Evolutionary conservation across 2,113 vertebrate species (phyloP), one percentile per base, ranked within the genome.

Genomic region (Acrocephalus kingi): DNA sequence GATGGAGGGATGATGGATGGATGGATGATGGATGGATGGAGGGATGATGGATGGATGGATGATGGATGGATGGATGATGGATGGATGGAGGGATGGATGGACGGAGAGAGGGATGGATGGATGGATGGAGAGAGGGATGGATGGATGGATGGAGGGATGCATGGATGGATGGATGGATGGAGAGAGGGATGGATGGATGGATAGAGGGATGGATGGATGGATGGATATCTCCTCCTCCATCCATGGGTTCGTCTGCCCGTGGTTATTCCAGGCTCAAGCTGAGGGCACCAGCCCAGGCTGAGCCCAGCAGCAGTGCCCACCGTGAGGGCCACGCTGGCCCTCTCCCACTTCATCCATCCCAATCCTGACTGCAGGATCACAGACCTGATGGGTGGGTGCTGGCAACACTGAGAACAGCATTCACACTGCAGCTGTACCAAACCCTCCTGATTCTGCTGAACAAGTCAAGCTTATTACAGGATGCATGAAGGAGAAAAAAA

Each of bases 381-480:
- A 82, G 84, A 68, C 45, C 76, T 72, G 64, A 35, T 10, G 74
- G 86, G 61, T 10, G 30, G 31, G 41, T 61, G 52, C 68, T 54
- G 55, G 0, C 5, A 9, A 6, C 55, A 43, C 55, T 51, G 78
- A 31, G 4, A 73, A 25, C 13, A 75, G 41, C 56, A 52, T 59
- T 41, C 59, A 45, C 63, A 73, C 72, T 35, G 48, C 75, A 93
- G 48, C 91, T 89, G 66, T 45, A 63, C 7, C 19, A 59, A 89
- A 49, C 64, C 41, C n/a, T 71, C 59, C 64, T 18, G 56, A 84
- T 68, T 74, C 68, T 90, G 90, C 90, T 84, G 83, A 93, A 79
- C 45, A 46, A 82, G 54, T 28, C 77, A 62, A 54, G 76, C 46
- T 79, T 64, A 16, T 61, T 58, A 43, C 41, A 89, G 64, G 69